Conservation (phyloP, 1,140 invertebrate species). For the Diachasma alloeum region DNA sequence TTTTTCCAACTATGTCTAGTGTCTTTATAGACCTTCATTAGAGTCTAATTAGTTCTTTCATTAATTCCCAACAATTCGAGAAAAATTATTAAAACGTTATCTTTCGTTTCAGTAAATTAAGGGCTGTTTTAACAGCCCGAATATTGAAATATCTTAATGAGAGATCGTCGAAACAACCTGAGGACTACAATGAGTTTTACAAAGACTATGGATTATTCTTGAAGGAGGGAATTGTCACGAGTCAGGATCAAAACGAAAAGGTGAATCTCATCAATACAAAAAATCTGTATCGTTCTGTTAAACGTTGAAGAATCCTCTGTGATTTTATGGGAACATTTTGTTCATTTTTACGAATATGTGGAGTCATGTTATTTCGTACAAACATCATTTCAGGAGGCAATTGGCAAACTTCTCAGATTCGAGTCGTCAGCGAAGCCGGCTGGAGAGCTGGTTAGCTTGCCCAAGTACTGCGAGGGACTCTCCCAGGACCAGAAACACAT, state of each 20-base stretch:
- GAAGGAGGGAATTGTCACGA: slow-evolving; percentile 93
- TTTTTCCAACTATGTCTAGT: no score
- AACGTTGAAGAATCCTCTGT: no score
- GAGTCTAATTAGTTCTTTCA: no score
- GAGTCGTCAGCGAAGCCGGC: slow-evolving; percentile 84
- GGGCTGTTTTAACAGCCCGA: slow-evolving; percentile 84
- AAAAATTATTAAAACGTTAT: no score
- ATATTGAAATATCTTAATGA: slow-evolving; percentile 89
- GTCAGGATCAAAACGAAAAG: slow-evolving; percentile 81
- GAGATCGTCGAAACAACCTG: slow-evolving; percentile 82
- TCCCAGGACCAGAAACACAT: slow-evolving; percentile 84
- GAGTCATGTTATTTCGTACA: no score
- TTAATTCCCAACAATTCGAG: no score
- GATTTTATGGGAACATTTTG: no score
- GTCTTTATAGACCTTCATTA: no score
- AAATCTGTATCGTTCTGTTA: no score
- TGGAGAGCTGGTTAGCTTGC: slow-evolving; percentile 82
- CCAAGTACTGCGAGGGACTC: slow-evolving; percentile 83
- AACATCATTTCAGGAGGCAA: no score
- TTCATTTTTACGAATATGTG: no score
- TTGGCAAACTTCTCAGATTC: slow-evolving; percentile 89
- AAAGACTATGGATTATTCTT: slow-evolving; percentile 92
- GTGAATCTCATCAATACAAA: no score
- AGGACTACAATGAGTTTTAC: slow-evolving; percentile 88
- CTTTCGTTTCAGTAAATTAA: slow-evolving; percentile 88